Conservation (phyloP, 2,888 invertebrate genomes). For the Oscheius onirici region DNA sequence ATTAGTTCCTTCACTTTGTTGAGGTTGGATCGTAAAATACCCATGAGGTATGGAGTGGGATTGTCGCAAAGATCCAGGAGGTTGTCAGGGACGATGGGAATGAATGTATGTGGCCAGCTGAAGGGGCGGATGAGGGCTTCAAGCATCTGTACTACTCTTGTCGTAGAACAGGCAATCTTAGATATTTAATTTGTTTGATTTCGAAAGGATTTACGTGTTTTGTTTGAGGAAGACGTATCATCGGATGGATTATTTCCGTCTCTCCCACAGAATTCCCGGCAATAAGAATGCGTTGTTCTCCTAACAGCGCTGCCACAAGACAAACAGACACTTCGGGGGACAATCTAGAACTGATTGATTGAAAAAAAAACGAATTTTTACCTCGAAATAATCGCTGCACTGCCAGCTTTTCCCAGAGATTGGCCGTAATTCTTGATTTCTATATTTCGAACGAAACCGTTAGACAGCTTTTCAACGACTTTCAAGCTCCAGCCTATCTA, state of each 20-base stretch:
- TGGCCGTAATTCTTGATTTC: conserved; percentile 34
- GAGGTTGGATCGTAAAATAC: conserved; percentile 37
- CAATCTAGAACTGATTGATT: conserved; percentile 20
- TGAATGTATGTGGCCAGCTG: conserved; percentile 62
- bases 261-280: conserved; percentile 37
- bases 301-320: conserved; percentile 39
- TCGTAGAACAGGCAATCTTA: conserved; percentile 19
- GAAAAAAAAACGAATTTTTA: neutral
- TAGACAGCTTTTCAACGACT: conserved; percentile 23
- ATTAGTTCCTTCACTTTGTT: conserved; percentile 30
- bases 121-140: conserved; percentile 56
- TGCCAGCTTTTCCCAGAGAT: conserved; percentile 10
- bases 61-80: conserved; percentile 56
- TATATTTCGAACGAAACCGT: conserved; percentile 4
- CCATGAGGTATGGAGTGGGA: conserved; percentile 51
- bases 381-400: conserved; percentile 22
- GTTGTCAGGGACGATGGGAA: conserved; percentile 62
- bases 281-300: conserved; percentile 42
- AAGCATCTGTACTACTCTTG: conserved; percentile 57
- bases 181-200: neutral
- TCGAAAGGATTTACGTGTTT: conserved; percentile 7
- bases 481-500: conserved; percentile 18
- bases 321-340: conserved; percentile 36
- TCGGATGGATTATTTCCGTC: conserved; percentile 14
- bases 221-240: conserved; percentile 2